Evolutionary conservation across 2,113 vertebrate species (phyloP), one percentile per base, ranked within the genome.

Genomic region (Hyaena hyaena): DNA sequence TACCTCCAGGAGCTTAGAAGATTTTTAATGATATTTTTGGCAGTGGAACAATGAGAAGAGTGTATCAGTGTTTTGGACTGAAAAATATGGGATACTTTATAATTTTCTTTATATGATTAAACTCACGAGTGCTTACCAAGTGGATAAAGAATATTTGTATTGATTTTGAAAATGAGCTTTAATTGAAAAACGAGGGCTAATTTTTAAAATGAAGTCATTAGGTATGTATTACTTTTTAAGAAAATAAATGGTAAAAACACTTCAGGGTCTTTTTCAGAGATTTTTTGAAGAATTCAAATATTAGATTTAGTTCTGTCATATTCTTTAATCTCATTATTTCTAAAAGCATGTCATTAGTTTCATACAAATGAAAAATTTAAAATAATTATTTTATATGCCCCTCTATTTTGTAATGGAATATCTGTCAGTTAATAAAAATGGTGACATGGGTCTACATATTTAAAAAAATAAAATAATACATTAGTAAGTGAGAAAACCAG

Each of bases 91-190:
- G 43, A 28, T 83, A 43, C n/a, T 90, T 48, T 35, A 50, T 93
- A 53, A 61, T 68, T 68, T 63, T 73, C 31, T 83, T 43, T 95
- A 24, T 17, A 31, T 94, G 73, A 71, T 9, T 86, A 71, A 92
- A 48, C 45, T 94, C 82, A 76, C 61, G 14, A 80, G 69, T 69
- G 33, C 33, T 89, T 89, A 31, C 10, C 86, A 92, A 86, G 74
- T 66, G 4, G 55, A 81, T 76, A 33, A 94, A 92, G 63, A 81
- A 53, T 96, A 35, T 86, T 82, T 93, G 5, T 95, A 50, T 53
- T 74, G 23, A 92, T 77, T 89, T 97, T 92, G 6, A 92, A 96
- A 96, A 94, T 85, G n/a, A 85, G n/a, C 23, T 94, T 92, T 92
- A 91, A 90, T 95, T 33, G 85, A 77, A 80, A 95, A 89, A 74